Conservation (phyloP, 2,797 vertebrate species). For the Zalophus californianus region DNA sequence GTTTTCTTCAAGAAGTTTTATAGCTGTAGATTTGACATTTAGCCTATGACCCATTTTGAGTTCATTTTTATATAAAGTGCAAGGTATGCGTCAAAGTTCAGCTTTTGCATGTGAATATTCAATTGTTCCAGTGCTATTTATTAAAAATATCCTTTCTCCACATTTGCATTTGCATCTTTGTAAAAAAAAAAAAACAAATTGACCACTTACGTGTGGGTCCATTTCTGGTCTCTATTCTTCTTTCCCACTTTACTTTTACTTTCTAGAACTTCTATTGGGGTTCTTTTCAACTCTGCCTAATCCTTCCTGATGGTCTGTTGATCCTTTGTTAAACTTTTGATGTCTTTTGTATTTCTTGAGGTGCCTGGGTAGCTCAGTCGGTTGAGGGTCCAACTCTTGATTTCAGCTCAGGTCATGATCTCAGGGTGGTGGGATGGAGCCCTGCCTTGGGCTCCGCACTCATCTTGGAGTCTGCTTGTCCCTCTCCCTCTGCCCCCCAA, state of each 20-base stretch:
- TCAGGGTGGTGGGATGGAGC: background rate
- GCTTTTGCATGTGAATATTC: background rate
- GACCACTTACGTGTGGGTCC: background rate
- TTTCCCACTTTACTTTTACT: conserved; percentile 13
- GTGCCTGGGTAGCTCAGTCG: background rate
- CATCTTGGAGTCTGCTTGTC: background rate
- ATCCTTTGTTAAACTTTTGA: background rate
- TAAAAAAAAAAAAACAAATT: background rate
- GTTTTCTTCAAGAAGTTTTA: background rate
- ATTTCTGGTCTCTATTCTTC: background rate
- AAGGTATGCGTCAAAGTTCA: background rate
- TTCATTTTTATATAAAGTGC: background rate
- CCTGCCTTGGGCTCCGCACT: rapidly evolving
- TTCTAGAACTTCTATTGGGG: conserved; percentile 27
- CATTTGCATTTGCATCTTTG: background rate
- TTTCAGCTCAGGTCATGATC: background rate
- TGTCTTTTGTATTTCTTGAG: conserved; percentile 4
- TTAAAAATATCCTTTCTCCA: background rate
- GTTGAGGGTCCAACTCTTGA: background rate
- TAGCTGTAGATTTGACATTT: background rate
- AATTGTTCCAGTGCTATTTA: background rate
- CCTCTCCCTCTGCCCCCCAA: background rate
- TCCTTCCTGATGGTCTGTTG: background rate
- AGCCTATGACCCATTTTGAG: background rate
- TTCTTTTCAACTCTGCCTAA: conserved; percentile 40